phyloP scores from a whole-genome alignment of 2,113 vertebrate genomes.

The Nibea coibor region DNA sequence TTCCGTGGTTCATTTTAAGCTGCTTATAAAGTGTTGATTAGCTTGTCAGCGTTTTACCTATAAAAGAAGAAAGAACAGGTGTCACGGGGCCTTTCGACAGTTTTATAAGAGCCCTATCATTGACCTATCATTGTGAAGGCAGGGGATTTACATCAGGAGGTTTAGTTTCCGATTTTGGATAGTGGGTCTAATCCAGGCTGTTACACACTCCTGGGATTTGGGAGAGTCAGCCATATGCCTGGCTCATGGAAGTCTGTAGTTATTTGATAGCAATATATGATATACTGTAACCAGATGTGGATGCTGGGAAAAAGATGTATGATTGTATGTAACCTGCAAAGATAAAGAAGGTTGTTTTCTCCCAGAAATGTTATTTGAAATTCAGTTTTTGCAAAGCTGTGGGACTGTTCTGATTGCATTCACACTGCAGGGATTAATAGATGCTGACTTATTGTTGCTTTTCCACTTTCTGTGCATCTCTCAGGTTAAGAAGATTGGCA shows the following conservation, averaged over 20 bases:
- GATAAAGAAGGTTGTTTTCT: conserved; percentile 1
- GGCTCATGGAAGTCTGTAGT: conserved; percentile 6
- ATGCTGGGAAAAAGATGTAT: background rate
- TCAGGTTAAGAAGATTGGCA: conserved; percentile 10
- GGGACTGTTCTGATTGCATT: conserved; percentile 1
- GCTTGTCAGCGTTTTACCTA: conserved; percentile 35
- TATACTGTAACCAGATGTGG: background rate
- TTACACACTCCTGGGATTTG: conserved; percentile 30
- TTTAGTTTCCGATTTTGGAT: conserved; percentile 25
- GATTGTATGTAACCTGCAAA: conserved; percentile 20
- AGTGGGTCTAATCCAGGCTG: conserved; percentile 22
- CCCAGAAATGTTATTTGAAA: background rate
- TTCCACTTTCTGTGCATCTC: conserved; percentile 14
- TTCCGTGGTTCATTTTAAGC: conserved; percentile 15
- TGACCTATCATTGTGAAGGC: conserved; percentile 27
- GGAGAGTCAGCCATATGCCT: conserved; percentile 22
- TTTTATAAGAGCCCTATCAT: background rate
- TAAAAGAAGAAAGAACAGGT: conserved; percentile 15
- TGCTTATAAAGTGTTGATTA: conserved; percentile 25
- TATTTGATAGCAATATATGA: conserved; percentile 3
- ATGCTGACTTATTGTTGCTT: conserved; percentile 28
- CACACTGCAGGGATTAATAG: conserved; percentile 11
- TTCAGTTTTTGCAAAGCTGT: background rate
- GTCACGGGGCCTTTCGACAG: conserved; percentile 15
- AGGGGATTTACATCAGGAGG: conserved; percentile 40